Percentiles rank a stretch among this genome's conserved stretches.
These are phyloP conservation scores for Lepidothrix coronata DNA, from an alignment of 2,113 vertebrate genomes.

Conservation along the genomic window DNA sequence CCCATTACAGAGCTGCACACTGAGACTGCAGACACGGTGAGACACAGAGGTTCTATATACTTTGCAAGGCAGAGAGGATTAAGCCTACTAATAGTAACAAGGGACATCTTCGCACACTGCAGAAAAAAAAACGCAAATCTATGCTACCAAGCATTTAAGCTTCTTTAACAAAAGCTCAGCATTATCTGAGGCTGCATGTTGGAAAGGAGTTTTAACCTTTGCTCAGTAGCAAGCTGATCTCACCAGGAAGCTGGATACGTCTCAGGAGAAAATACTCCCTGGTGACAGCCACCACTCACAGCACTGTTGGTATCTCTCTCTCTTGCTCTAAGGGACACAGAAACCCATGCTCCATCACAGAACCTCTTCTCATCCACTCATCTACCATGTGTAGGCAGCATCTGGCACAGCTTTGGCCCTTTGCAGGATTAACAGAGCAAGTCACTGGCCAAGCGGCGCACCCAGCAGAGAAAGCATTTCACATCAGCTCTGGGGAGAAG, in stretches of 20 bases:
- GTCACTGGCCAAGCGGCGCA: neutral
- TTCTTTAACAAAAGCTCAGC: neutral
- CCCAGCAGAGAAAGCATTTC: neutral
- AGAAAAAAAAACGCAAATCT: neutral
- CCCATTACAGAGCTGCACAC: neutral
- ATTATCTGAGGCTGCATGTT: neutral
- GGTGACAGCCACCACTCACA: neutral
- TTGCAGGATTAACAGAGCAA: neutral
- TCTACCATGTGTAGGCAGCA: fast-evolving
- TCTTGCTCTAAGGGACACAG: neutral
- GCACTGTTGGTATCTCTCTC: neutral
- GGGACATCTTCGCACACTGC: neutral
- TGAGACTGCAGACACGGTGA: neutral
- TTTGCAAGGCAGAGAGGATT: neutral
- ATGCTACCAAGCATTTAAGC: neutral
- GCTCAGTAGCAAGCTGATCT: neutral
- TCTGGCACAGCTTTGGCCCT: neutral
- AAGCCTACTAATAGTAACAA: neutral
- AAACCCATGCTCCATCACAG: neutral
- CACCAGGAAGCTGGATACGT: neutral
- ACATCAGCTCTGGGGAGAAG: fast-evolving
- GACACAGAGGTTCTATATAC: fast-evolving
- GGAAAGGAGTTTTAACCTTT: neutral
- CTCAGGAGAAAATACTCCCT: neutral
- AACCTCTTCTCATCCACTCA: neutral